Percentiles rank a stretch among this genome's conserved stretches.
Evolutionary conservation across 2,797 vertebrate species (phyloP).

Genomic region (Eospalax fontanierii): DNA sequence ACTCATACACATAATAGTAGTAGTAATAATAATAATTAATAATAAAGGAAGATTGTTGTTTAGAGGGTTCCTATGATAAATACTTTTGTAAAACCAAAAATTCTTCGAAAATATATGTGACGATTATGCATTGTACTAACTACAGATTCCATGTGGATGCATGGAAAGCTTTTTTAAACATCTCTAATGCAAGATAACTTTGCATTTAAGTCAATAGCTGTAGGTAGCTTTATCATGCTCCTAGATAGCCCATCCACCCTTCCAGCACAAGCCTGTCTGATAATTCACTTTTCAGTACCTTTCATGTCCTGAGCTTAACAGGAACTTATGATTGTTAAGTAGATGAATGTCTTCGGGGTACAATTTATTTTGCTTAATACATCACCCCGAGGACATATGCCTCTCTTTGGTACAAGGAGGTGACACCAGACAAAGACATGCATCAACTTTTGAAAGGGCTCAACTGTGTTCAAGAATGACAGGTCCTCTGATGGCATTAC

Average conservation of each 20-base stretch:
- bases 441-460: neutral
- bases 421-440: neutral
- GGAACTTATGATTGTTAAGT: neutral
- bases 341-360: neutral
- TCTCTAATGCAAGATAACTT: neutral
- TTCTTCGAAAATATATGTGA: neutral
- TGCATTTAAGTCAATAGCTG: neutral
- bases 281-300: neutral
- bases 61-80: neutral
- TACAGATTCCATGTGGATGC: neutral
- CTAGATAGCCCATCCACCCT: neutral
- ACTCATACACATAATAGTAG: no score
- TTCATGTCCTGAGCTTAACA: neutral
- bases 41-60: neutral
- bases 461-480: neutral
- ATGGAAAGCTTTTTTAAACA: neutral
- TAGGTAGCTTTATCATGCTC: neutral
- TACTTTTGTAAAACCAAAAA: constrained; percentile 54
- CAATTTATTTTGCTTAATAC: neutral
- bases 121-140: neutral
- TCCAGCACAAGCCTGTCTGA: neutral
- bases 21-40: no score
- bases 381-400: neutral
- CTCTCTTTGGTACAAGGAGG: neutral
- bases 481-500: neutral